Conservation (phyloP, 2,113 vertebrate genomes). For the Thermophis baileyi region DNA sequence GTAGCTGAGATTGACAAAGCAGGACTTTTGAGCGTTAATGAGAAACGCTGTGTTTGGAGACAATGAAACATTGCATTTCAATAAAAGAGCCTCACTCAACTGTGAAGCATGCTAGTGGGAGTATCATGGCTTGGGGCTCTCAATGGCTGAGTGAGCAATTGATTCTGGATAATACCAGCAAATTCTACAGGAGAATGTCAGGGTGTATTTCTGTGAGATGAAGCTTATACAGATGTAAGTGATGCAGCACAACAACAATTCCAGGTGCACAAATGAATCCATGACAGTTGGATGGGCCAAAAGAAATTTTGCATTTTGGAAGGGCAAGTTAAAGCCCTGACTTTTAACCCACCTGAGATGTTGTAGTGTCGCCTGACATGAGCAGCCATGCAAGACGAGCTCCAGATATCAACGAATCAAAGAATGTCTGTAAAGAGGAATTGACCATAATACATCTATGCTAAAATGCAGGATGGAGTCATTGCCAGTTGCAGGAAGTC, state of each 20-base stretch:
- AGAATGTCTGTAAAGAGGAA: neutral
- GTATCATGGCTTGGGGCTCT: neutral
- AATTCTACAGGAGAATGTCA: neutral
- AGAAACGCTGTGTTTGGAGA: neutral
- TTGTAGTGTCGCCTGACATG: neutral
- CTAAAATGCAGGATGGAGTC: neutral
- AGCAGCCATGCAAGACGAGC: neutral
- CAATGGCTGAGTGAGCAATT: neutral
- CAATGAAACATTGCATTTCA: neutral
- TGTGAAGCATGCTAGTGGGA: neutral
- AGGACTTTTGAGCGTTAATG: neutral
- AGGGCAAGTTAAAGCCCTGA: neutral
- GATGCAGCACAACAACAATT: neutral
- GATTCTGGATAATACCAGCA: neutral
- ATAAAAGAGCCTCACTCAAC: neutral
- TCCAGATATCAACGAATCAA: neutral
- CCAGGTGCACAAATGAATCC: neutral
- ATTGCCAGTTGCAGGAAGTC: neutral
- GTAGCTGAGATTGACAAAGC: neutral
- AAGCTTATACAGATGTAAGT: neutral
- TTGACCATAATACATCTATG: neutral
- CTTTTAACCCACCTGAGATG: neutral
- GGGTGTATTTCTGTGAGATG: neutral
- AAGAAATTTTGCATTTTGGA: neutral
- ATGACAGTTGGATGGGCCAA: neutral